Evolutionary conservation across 2,797 vertebrate genomes (phyloP).

Genomic region (Anas acuta): DNA sequence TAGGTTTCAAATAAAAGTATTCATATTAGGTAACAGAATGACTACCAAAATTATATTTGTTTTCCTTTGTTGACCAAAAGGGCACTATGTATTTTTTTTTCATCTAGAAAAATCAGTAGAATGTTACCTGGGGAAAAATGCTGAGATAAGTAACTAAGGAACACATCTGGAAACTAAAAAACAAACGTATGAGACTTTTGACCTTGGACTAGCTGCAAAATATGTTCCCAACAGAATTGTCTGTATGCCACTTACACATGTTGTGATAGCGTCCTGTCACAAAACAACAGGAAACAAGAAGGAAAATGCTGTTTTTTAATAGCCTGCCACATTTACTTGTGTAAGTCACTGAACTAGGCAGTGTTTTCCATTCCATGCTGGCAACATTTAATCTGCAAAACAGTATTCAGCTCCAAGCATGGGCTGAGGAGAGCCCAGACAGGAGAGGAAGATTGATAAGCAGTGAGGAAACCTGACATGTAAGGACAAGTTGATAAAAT

Average conservation of each 20-base stretch:
- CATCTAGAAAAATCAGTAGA: not conserved
- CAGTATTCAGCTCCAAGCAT: not conserved
- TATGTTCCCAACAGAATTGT: not conserved
- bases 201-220: not conserved
- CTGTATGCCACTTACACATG: not conserved
- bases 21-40: not conserved
- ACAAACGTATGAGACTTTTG: not conserved
- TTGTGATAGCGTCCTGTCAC: not conserved
- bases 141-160: not conserved
- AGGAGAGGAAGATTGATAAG: not conserved
- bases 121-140: not conserved
- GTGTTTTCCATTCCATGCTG: not conserved
- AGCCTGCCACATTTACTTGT: not conserved
- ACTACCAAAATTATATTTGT: not conserved
- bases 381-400: not conserved
- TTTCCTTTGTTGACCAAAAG: not conserved
- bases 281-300: not conserved
- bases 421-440: not conserved
- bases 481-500: constrained; percentile 12
- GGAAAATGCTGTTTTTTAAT: not conserved
- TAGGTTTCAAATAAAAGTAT: not conserved
- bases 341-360: not conserved
- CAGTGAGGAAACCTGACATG: not conserved
- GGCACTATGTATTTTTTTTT: not conserved
- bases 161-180: not conserved